These are phyloP conservation scores for Philaenus spumarius DNA, from an alignment of 1,140 invertebrate species.

Conservation along the genomic window DNA sequence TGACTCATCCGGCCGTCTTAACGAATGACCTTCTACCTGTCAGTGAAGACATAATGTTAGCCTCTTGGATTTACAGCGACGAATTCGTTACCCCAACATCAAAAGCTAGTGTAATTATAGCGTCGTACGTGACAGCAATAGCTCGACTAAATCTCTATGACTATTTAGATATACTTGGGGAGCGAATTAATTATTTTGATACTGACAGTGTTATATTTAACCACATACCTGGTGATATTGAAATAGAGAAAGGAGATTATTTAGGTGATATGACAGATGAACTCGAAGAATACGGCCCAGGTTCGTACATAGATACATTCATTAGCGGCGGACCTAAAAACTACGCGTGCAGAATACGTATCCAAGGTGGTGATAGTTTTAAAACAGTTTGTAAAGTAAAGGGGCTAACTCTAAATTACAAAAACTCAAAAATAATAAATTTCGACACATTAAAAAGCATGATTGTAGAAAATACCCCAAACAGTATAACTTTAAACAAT, in stretches of 20 bases:
- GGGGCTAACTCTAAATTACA: conserved; percentile 26
- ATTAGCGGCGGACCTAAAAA: conserved; percentile 33
- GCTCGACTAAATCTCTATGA: conserved; percentile 38
- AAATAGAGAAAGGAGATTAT: conserved; percentile 27
- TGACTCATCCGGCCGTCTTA: conserved; percentile 29
- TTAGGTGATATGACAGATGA: conserved; percentile 37
- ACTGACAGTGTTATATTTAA: conserved; percentile 38
- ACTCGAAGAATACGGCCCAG: conserved; percentile 28
- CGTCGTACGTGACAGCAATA: conserved; percentile 37
- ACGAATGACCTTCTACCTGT: conserved; percentile 22
- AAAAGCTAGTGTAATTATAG: conserved; percentile 36
- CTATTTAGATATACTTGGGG: conserved; percentile 34
- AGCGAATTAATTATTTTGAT: conserved; percentile 38
- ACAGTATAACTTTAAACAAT: too few relatives aligned
- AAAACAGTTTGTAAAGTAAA: conserved; percentile 26
- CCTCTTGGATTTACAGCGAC: conserved; percentile 26
- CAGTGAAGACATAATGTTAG: conserved; percentile 29
- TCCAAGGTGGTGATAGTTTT: conserved; percentile 1
- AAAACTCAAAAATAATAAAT: conserved; percentile 17
- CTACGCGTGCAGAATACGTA: conserved; percentile 25
- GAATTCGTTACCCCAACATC: conserved; percentile 9
- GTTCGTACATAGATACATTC: conserved; percentile 30
- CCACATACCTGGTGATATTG: conserved; percentile 12
- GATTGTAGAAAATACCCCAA: not conserved
- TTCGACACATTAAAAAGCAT: conserved; percentile 27